Percentiles rank a stretch among this genome's conserved stretches.
Evolutionary conservation across 1,140 invertebrate species (phyloP).

Genomic region (Heliconius hewitsoni): DNA sequence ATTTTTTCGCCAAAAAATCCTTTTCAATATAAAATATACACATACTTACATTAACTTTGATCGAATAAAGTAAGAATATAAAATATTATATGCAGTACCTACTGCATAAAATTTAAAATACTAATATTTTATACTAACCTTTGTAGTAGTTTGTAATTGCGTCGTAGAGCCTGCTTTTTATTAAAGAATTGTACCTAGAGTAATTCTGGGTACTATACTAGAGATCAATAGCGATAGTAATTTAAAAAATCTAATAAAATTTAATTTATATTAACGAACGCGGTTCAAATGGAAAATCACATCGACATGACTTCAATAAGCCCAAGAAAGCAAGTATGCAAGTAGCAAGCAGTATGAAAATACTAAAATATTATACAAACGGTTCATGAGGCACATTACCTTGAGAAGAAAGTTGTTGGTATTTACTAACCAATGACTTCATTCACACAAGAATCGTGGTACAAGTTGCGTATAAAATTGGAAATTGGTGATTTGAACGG

Average conservation of each 20-base stretch:
- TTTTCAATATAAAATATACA: no score
- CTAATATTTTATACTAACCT: no score
- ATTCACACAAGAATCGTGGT: not conserved
- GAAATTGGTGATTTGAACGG: not conserved
- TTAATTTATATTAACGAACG: not conserved
- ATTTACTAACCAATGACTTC: constrained; percentile 3
- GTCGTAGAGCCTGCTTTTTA: not conserved
- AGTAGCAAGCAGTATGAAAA: not conserved
- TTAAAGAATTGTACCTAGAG: not conserved
- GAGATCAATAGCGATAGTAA: not conserved
- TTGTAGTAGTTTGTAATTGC: not conserved
- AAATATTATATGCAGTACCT: no score
- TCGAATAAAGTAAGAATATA: no score
- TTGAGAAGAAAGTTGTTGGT: not conserved
- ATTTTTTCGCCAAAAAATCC: no score
- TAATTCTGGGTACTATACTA: not conserved
- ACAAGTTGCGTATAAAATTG: not conserved
- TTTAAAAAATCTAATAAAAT: not conserved
- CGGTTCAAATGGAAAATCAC: not conserved
- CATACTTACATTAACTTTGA: no score
- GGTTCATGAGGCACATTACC: not conserved
- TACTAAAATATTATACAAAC: constrained; percentile 8
- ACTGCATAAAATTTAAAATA: no score
- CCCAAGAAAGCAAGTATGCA: not conserved
- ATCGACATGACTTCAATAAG: not conserved